These are phyloP conservation scores for Megaceryle alcyon DNA, from an alignment of 2,797 vertebrate genomes.

Conservation along the genomic window DNA sequence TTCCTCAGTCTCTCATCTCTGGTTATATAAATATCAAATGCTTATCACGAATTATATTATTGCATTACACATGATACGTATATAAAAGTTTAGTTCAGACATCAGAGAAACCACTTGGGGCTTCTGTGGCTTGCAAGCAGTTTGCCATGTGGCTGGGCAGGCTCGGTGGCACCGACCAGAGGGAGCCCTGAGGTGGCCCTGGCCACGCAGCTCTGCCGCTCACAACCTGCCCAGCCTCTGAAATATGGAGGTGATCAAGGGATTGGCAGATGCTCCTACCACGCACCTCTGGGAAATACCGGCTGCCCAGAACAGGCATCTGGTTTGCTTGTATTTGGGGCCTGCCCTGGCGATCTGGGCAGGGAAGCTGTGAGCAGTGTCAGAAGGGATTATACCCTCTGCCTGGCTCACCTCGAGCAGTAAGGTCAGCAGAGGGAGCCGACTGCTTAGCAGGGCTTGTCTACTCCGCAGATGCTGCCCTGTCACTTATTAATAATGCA, in stretches of 20 bases:
- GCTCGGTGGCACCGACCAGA: background rate
- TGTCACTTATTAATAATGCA: background rate
- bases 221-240: rapidly evolving
- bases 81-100: background rate
- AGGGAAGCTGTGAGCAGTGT: background rate
- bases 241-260: background rate
- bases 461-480: background rate
- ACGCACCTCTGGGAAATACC: background rate
- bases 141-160: rapidly evolving
- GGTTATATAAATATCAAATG: conserved; percentile 69
- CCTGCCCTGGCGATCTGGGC: conserved; percentile 29
- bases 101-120: background rate
- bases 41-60: conserved; percentile 49
- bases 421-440: background rate
- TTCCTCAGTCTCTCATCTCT: conserved; percentile 15
- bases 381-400: conserved; percentile 12
- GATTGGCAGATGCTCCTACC: background rate
- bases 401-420: background rate
- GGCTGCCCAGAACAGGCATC: background rate
- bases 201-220: background rate
- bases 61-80: background rate
- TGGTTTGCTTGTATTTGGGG: background rate
- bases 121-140: background rate
- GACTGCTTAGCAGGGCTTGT: background rate
- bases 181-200: background rate